These are phyloP conservation scores for Dryomyza anilis DNA, from an alignment of 2,888 invertebrate species.

Conservation along the genomic window DNA sequence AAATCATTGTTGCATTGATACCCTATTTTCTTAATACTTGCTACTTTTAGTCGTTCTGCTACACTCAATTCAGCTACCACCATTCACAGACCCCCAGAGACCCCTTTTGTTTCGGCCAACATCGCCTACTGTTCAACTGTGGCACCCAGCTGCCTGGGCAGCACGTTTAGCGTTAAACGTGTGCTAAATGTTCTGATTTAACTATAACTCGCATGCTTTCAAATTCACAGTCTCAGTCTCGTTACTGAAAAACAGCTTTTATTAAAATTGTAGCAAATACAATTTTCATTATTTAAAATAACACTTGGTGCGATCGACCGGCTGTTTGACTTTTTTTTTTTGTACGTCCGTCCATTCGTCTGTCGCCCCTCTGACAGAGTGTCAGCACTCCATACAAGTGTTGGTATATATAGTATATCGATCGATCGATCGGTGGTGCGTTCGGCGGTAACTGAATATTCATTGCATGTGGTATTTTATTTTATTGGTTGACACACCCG, in stretches of 20 bases:
- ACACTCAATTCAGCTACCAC: constrained; percentile 1
- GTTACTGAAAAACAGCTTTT: not conserved
- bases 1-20: too few species aligned
- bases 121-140: not conserved
- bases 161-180: constrained; percentile 14
- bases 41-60: too few species aligned
- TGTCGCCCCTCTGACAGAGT: not conserved
- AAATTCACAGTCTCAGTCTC: constrained; percentile 2
- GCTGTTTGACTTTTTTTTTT: not conserved
- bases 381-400: too few species aligned
- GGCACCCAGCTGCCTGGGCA: not conserved
- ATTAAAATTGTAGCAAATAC: constrained; percentile 11
- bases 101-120: not conserved
- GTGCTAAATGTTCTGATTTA: constrained; percentile 26
- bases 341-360: not conserved
- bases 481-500: constrained; percentile 54
- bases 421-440: too few species aligned
- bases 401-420: too few species aligned
- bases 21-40: too few species aligned
- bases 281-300: constrained; percentile 17
- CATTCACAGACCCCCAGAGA: not conserved
- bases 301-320: not conserved
- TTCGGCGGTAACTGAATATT: constrained; percentile 28
- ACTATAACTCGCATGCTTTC: constrained; percentile 17
- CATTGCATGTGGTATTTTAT: constrained; percentile 53